These are phyloP conservation scores for Lasioglossum figueresi DNA, from an alignment of 2,888 invertebrate genomes.

Conservation along the genomic window DNA sequence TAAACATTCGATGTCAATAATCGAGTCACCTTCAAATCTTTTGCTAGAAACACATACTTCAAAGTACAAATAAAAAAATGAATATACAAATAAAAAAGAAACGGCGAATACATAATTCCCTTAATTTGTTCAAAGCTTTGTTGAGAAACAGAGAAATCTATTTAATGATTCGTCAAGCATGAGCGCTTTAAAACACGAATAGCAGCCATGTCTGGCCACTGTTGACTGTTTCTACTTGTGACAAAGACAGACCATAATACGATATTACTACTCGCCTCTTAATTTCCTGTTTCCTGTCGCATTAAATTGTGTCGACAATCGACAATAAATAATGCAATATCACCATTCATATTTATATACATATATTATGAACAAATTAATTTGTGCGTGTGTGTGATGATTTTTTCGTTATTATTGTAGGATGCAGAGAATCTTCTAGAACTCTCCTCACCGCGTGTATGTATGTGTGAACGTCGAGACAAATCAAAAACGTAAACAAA, in stretches of 20 bases:
- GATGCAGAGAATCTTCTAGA: too few relatives aligned
- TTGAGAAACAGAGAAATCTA: neutral
- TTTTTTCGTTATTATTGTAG: neutral
- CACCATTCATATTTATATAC: neutral
- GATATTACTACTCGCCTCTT: neutral
- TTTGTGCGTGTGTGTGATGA: too few relatives aligned
- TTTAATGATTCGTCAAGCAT: neutral
- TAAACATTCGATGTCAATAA: neutral
- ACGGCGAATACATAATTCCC: neutral
- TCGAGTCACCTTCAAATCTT: neutral
- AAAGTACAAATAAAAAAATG: neutral
- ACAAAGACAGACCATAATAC: neutral
- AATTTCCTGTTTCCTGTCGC: neutral
- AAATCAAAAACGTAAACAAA: too few relatives aligned
- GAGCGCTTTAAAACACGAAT: neutral
- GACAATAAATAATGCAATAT: neutral
- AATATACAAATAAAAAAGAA: neutral
- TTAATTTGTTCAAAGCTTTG: neutral
- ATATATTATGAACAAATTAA: too few relatives aligned
- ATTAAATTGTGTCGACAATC: neutral
- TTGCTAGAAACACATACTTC: neutral
- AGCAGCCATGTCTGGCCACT: neutral
- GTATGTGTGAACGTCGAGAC: too few relatives aligned
- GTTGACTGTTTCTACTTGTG: conserved; percentile 1
- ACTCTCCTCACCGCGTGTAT: too few relatives aligned